These are phyloP conservation scores for Habrosyne pyritoides DNA, from an alignment of 2,888 invertebrate species.

Conservation along the genomic window DNA sequence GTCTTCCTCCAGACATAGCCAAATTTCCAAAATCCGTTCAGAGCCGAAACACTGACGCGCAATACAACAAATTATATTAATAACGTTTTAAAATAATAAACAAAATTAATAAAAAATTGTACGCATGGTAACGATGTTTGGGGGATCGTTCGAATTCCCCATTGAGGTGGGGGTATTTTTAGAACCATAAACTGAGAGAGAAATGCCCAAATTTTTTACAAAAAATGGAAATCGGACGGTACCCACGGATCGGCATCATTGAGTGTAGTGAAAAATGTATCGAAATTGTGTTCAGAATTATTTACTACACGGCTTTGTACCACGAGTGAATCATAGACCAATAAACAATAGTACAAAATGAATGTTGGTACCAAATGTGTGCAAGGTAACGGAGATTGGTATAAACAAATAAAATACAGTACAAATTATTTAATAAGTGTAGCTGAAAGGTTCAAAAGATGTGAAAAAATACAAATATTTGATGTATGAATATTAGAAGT, in stretches of 20 bases:
- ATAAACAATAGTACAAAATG: conserved; percentile 66
- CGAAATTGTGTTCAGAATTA: conserved; percentile 72
- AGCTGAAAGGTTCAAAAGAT: conserved; percentile 56
- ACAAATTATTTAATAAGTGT: conserved; percentile 79
- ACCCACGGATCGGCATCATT: conserved; percentile 49
- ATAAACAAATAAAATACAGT: conserved; percentile 67
- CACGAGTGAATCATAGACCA: conserved; percentile 56
- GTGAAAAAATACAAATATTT: conserved; percentile 45
- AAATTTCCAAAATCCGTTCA: conserved; percentile 42
- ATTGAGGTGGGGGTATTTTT: conserved; percentile 56
- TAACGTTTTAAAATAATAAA: conserved; percentile 82
- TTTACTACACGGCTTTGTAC: conserved; percentile 69
- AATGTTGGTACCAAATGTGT: conserved; percentile 53
- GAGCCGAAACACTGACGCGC: conserved; percentile 65
- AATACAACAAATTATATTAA: conserved; percentile 82
- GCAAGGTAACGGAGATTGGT: conserved; percentile 70
- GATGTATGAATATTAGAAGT: conserved; percentile 10
- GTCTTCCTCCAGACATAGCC: conserved; percentile 72
- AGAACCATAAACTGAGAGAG: conserved; percentile 56
- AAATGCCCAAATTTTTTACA: conserved; percentile 63
- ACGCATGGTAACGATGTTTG: conserved; percentile 64
- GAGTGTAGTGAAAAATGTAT: conserved; percentile 76
- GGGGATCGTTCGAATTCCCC: conserved; percentile 48
- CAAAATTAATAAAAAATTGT: conserved; percentile 78
- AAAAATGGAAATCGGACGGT: conserved; percentile 53